Percentiles rank a stretch among this genome's conserved stretches.
Conservation (phyloP, 2,888 invertebrate genomes). For the Cylindroiulus punctatus region DNA sequence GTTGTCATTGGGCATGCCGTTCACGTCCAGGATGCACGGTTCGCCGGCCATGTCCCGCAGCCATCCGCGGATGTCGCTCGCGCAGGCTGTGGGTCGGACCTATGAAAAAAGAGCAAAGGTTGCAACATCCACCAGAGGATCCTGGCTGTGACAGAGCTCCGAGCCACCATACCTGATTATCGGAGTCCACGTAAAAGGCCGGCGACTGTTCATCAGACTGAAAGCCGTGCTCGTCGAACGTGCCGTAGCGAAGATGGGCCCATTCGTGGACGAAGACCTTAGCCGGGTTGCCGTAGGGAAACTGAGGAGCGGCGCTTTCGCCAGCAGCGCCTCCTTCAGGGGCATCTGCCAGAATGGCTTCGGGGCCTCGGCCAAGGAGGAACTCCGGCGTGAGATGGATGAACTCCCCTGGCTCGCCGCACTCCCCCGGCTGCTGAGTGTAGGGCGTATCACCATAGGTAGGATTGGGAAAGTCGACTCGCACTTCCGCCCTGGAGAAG, state of each 20-base stretch:
- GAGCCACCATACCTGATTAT: constrained; percentile 55
- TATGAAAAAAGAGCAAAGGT: constrained; percentile 44
- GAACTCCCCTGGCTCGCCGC: constrained; percentile 62
- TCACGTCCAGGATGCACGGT: constrained; percentile 58
- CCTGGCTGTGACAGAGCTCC: not conserved
- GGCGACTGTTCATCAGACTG: constrained; percentile 59
- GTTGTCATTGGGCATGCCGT: constrained; percentile 58
- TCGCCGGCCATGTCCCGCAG: constrained; percentile 59
- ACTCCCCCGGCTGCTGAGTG: constrained; percentile 62
- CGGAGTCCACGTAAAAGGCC: constrained; percentile 60
- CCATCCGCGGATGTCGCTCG: constrained; percentile 60
- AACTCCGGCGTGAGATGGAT: constrained; percentile 61
- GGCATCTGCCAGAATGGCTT: constrained; percentile 35
- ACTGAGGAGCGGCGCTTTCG: not conserved
- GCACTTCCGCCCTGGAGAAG: constrained; percentile 57
- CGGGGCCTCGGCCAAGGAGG: not conserved
- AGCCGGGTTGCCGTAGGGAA: constrained; percentile 51
- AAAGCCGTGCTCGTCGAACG: constrained; percentile 62
- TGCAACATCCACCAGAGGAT: not conserved
- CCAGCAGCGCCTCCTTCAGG: not conserved
- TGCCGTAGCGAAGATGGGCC: constrained; percentile 62
- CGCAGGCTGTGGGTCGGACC: constrained; percentile 61
- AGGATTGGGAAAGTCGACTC: constrained; percentile 62
- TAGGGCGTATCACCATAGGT: constrained; percentile 61
- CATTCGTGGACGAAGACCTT: constrained; percentile 62